phyloP scores from a whole-genome alignment of 92 coral and sea anemone species.

The Zoanthus solanderi region DNA sequence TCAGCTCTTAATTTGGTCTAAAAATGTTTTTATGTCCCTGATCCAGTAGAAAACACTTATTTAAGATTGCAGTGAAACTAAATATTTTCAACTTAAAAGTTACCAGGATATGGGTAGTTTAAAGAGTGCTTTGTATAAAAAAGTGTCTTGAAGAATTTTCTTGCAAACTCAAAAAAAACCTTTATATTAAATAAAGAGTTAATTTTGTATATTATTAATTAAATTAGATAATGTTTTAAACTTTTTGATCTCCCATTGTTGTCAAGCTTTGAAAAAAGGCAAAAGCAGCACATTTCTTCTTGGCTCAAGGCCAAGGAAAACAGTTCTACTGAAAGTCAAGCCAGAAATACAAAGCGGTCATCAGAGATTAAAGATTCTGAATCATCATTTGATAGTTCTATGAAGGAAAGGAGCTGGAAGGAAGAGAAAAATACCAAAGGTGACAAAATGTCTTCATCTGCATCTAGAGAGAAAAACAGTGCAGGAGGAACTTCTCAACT shows the following conservation, averaged over 20 bases:
- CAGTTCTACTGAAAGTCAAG: neutral
- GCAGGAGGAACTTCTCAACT: neutral
- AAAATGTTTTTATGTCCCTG: too few species aligned
- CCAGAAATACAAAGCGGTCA: neutral
- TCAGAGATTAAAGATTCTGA: neutral
- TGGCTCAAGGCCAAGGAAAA: neutral
- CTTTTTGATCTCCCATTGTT: neutral
- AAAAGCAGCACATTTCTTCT: neutral
- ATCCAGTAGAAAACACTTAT: too few species aligned
- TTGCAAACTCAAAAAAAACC: too few species aligned
- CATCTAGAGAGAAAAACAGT: neutral
- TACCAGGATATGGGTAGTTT: too few species aligned
- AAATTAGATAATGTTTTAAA: too few species aligned
- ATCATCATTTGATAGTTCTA: neutral
- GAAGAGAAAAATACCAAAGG: slow-evolving; percentile 3
- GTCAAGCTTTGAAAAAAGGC: neutral
- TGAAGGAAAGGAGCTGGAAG: slow-evolving; percentile 24
- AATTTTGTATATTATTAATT: too few species aligned
- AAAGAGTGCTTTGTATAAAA: too few species aligned
- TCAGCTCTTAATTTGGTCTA: too few species aligned
- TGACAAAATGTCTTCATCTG: neutral
- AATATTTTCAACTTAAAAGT: too few species aligned
- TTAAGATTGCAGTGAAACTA: too few species aligned
- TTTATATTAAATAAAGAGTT: too few species aligned
- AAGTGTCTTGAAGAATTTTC: too few species aligned